Evolutionary conservation across 2,797 vertebrate species (phyloP).

Genomic region (Botia almorhae): DNA sequence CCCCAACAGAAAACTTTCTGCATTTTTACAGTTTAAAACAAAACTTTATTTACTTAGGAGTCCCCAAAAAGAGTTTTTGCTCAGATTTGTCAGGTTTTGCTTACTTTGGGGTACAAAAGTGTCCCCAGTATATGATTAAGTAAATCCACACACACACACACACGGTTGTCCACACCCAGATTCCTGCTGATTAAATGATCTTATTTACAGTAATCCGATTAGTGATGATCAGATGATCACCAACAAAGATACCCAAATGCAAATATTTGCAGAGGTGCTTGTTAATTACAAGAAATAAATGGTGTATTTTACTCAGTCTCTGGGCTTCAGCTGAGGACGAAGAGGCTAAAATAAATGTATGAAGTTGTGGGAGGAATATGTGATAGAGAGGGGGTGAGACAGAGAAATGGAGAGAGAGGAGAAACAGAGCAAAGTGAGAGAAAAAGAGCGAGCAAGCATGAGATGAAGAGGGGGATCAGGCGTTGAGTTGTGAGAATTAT

Average conservation of each 20-base stretch:
- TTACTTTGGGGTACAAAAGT: too few relatives aligned
- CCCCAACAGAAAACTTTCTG: too few relatives aligned
- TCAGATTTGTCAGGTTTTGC: too few relatives aligned
- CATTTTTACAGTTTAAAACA: too few relatives aligned
- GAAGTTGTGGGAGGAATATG: constrained; percentile 49
- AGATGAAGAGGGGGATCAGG: constrained; percentile 36
- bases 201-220: constrained; percentile 58
- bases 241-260: constrained; percentile 5
- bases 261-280: constrained; percentile 8
- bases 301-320: constrained; percentile 13
- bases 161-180: constrained; percentile 35
- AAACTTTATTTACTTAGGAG: too few relatives aligned
- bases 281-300: constrained; percentile 26
- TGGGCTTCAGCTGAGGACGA: background rate
- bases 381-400: constrained; percentile 21
- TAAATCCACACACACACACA: constrained; percentile 9
- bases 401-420: background rate
- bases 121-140: background rate
- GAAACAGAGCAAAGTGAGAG: background rate
- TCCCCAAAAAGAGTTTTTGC: too few relatives aligned
- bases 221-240: constrained; percentile 50
- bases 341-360: constrained; percentile 46
- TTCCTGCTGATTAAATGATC: constrained; percentile 55
- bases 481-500: constrained; percentile 53
- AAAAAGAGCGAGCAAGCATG: constrained; percentile 6